Evolutionary conservation across 2,888 invertebrate species (phyloP), one percentile per base, ranked within the genome.

Genomic region (Limulus polyphemus): DNA sequence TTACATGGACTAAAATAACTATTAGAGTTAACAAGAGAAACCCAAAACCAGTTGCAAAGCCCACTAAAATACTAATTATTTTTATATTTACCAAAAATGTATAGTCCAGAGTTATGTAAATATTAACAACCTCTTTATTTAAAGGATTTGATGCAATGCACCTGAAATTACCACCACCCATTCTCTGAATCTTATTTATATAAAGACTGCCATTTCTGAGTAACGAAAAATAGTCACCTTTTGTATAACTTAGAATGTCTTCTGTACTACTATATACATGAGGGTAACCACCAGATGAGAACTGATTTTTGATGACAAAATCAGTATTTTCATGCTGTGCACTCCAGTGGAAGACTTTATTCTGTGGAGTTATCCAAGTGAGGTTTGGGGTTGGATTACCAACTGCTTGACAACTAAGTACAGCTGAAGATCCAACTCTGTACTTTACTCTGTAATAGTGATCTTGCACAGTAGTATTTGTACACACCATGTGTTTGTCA

Each of bases 361-460:
- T 69, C 47, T 67, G 65, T 1, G 74, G 76, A 1, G 90, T 90
- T 92, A 93, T 67, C 71, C 71, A 81, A 77, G 91, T 93, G 61
- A 99, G 94, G 71, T 84, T 86, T 1, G 98, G 99, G 94, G 97
- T 94, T 10, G 98, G 98, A 0, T 95, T 92, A 32, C 99, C 98
- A 49, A 91, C 90, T 11, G 98, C 98, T 61, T 94, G 93, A 77
- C 99, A 99, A 72, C 87, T 84, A 49, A 93, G 77, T 16, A 85
- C 76, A 1, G 87, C 88, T 63, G 85, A 81, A 14, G 73, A 71
- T 10, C 77, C 78, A 56, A 78, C 69, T 49, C 70, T 82, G 80
- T 72, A 67, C 51, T 62, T 61, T 3, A 67, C 68, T 49, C 57
- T 62, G 11, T 48, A 54, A 9, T 65, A 69, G 61, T 62, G 56